A percentile compares a stretch with the other conserved stretches of the same genome.
Evolutionary conservation across 2,113 vertebrate species (phyloP).

Genomic region (Semnopithecus entellus): DNA sequence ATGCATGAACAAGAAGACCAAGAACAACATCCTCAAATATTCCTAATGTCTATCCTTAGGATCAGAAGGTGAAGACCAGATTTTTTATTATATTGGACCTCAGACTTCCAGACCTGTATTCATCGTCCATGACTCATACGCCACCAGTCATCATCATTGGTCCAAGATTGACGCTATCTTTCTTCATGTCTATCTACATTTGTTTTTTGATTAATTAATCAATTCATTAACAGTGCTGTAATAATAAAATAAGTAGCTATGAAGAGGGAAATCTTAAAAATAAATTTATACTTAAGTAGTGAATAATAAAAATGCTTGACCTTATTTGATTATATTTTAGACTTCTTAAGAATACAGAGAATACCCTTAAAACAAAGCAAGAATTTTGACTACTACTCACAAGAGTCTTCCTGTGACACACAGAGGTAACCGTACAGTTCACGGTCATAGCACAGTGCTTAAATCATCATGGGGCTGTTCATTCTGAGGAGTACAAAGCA

Average conservation of each 20-base stretch:
- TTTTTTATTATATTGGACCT: neutral
- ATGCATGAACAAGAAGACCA: neutral
- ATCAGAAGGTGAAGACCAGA: neutral
- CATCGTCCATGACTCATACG: neutral
- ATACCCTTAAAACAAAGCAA: neutral
- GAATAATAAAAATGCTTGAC: neutral
- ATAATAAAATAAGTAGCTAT: neutral
- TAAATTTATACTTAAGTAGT: neutral
- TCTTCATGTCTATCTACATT: neutral
- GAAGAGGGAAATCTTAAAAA: neutral
- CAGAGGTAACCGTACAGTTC: accelerated
- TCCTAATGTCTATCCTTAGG: neutral
- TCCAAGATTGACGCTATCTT: neutral
- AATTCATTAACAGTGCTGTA: neutral
- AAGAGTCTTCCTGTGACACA: too few species aligned
- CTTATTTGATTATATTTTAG: neutral
- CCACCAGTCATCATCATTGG: neutral
- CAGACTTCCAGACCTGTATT: neutral
- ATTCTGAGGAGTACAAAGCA: neutral
- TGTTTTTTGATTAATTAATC: neutral
- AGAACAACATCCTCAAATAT: neutral
- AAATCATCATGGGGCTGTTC: accelerated
- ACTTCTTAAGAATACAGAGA: neutral
- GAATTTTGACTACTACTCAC: neutral
- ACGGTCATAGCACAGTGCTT: accelerated